These are phyloP conservation scores for Rutpela maculata DNA, from an alignment of 2,888 invertebrate species.

Conservation along the genomic window DNA sequence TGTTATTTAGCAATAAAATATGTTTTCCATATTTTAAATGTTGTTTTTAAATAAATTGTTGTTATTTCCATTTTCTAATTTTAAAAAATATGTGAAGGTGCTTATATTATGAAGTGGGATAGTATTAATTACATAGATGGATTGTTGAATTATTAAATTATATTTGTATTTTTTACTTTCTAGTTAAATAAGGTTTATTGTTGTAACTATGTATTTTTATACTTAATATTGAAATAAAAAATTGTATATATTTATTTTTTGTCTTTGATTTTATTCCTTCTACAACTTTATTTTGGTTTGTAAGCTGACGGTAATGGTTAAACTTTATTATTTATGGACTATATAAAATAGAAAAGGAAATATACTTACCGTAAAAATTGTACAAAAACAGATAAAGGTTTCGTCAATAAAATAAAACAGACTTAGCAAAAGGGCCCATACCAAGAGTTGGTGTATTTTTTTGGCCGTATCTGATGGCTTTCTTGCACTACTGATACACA, in stretches of 20 bases:
- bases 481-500: too few species aligned
- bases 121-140: conserved; percentile 33
- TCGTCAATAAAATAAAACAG: too few species aligned
- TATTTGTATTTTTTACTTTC: conserved; percentile 47
- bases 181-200: conserved; percentile 55
- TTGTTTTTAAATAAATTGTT: conserved; percentile 31
- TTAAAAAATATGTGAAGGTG: conserved; percentile 34
- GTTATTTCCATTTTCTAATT: conserved; percentile 32
- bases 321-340: too few species aligned
- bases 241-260: conserved; percentile 32
- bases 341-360: too few species aligned
- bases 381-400: too few species aligned
- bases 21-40: background rate
- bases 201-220: conserved; percentile 63
- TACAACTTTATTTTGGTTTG: too few species aligned
- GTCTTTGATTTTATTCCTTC: too few species aligned
- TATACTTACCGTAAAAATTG: too few species aligned
- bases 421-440: too few species aligned
- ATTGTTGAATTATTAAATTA: conserved; percentile 48
- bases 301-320: too few species aligned
- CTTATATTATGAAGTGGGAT: conserved; percentile 26
- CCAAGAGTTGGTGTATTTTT: too few species aligned
- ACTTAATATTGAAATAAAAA: conserved; percentile 55
- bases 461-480: too few species aligned
- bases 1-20: background rate